Evolutionary conservation across 2,797 vertebrate genomes (phyloP).

Genomic region (Dallia pectoralis): DNA sequence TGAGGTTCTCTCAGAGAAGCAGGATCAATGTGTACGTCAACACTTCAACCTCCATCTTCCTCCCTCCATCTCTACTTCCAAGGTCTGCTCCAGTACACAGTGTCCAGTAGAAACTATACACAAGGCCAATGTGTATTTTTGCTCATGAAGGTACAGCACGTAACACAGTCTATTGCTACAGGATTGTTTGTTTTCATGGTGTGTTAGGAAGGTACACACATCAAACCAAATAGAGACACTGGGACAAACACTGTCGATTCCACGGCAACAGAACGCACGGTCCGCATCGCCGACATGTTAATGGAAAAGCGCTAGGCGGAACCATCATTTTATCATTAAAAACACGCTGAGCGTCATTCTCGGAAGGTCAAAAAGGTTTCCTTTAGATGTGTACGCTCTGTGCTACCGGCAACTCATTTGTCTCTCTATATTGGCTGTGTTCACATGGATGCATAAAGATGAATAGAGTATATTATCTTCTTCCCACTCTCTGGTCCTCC

Average conservation of each 20-base stretch:
- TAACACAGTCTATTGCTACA: slow-evolving; percentile 66
- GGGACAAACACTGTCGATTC: background rate
- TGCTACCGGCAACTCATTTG: background rate
- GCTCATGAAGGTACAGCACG: slow-evolving; percentile 44
- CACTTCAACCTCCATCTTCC: background rate
- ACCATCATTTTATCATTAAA: background rate
- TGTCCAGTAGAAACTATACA: background rate
- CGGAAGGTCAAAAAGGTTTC: background rate
- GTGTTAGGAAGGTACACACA: background rate
- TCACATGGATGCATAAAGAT: slow-evolving; percentile 23
- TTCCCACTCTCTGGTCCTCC: background rate
- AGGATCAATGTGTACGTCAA: background rate
- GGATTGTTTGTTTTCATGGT: slow-evolving; percentile 24
- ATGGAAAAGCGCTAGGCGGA: background rate
- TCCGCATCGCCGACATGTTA: slow-evolving; percentile 6
- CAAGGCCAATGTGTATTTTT: slow-evolving; percentile 19
- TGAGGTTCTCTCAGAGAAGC: slow-evolving; percentile 3
- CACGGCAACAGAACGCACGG: background rate
- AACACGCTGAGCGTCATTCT: background rate
- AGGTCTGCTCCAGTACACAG: slow-evolving; percentile 3
- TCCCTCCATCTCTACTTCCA: slow-evolving; percentile 7
- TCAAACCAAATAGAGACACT: background rate
- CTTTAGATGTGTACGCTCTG: background rate
- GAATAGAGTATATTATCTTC: slow-evolving; percentile 10
- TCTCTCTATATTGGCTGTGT: slow-evolving; percentile 14